Conservation (phyloP, 2,888 invertebrate species). For the Melanchra persicariae region DNA sequence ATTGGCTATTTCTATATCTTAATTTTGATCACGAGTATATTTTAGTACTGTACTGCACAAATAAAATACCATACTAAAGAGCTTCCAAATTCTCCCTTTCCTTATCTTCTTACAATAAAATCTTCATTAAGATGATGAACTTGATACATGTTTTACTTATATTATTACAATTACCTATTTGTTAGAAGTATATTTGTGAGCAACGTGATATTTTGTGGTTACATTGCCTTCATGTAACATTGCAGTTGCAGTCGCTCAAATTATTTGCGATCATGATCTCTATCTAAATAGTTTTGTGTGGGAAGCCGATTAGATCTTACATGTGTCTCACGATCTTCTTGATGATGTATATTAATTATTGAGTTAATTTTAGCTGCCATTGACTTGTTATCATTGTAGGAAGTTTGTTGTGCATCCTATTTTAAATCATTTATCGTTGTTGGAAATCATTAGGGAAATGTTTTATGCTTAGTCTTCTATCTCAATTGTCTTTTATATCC, state of each 20-base stretch:
- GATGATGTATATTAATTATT: slow-evolving; percentile 39
- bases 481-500: neutral
- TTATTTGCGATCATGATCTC: slow-evolving; percentile 48
- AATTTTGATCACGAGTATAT: neutral
- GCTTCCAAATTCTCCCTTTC: neutral
- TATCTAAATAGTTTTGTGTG: slow-evolving; percentile 42
- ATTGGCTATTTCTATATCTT: too few relatives aligned
- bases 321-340: slow-evolving; percentile 56
- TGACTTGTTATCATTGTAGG: slow-evolving; percentile 2
- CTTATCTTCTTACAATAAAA: neutral
- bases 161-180: neutral
- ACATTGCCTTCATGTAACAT: slow-evolving; percentile 70
- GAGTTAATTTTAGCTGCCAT: slow-evolving; percentile 4
- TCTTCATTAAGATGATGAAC: neutral
- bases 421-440: neutral
- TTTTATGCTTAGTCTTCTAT: neutral
- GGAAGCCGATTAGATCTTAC: slow-evolving; percentile 46
- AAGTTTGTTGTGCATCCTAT: neutral
- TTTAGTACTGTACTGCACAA: neutral
- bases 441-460: neutral
- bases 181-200: slow-evolving; percentile 50
- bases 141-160: neutral
- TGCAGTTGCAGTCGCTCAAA: slow-evolving; percentile 38
- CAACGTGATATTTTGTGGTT: slow-evolving; percentile 75
- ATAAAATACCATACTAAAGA: neutral